These are phyloP conservation scores for Drosophila arawakana DNA, from an alignment of 1,140 invertebrate species.

Conservation along the genomic window DNA sequence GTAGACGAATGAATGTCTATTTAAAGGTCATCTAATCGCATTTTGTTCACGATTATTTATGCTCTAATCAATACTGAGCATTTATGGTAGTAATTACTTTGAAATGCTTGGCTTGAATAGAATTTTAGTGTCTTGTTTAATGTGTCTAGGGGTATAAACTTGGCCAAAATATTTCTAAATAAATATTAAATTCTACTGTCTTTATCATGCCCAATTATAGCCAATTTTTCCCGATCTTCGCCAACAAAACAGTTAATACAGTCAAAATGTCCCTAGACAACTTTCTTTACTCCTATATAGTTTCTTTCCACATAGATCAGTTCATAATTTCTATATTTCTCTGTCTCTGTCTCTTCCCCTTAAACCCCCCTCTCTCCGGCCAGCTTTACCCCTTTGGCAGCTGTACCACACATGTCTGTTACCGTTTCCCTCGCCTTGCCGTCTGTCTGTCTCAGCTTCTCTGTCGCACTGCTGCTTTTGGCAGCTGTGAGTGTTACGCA, in stretches of 20 bases:
- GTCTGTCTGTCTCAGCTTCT: neutral
- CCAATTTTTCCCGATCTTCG: too few species aligned
- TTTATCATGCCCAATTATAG: too few species aligned
- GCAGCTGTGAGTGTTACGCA: slow-evolving; percentile 39
- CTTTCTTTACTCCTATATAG: neutral
- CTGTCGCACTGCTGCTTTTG: neutral
- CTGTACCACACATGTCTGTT: slow-evolving; percentile 6
- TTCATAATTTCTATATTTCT: neutral
- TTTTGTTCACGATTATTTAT: too few species aligned
- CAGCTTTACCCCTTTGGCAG: neutral
- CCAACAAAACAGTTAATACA: neutral
- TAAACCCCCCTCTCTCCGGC: neutral
- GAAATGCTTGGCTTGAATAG: too few species aligned
- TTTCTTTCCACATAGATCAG: neutral
- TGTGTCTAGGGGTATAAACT: too few species aligned
- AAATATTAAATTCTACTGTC: too few species aligned
- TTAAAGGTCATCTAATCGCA: neutral
- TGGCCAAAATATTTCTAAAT: too few species aligned
- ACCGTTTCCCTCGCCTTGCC: neutral
- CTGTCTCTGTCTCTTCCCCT: neutral
- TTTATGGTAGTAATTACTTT: too few species aligned
- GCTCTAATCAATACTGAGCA: too few species aligned
- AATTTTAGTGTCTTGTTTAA: too few species aligned
- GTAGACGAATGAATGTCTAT: neutral
- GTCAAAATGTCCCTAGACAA: neutral